Evolutionary conservation across 2,797 vertebrate genomes (phyloP), one percentile per base, ranked within the genome.

Genomic region (Toxotes lorentzi): DNA sequence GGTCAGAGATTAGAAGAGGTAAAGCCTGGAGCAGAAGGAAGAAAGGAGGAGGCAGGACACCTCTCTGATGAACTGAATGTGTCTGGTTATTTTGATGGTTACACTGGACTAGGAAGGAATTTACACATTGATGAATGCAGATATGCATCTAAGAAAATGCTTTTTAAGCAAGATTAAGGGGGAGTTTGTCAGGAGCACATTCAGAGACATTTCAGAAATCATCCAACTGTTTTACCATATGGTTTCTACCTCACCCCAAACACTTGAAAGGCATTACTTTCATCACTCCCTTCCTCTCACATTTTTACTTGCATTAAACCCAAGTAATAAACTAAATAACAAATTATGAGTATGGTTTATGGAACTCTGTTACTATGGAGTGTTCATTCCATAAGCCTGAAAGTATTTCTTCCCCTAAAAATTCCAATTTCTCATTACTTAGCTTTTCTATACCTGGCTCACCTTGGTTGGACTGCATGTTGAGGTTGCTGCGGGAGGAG

Each of bases 381-480:
- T 60, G 14, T 34, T 67, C 0, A n/a, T 12, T 58, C 51, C 8
- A 50, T 11, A n/a, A 0, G n/a, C 8, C 53, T 61, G 14, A 51
- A 72, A 56, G 4, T 40, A 38, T 47, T 60, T 24, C 24, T 40
- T 60, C 60, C 32, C 45, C 70, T 54, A 16, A 24, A 43, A 12
- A 60, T 17, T 67, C 53, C 7, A 27, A 19, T 32, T 62, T 38
- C 58, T 68, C 11, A 35, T 43, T 16, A 54, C 14, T 58, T 48
- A 50, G 38, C 59, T 73, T 59, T 41, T 71, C 74, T 70, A 50
- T 35, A 66, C 82, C 85, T 87, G 85, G 93, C 80, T 95, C 96
- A 98, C 98, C 97, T 97, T 96, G 96, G 86, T 95, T 98, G 56
- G 96, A 94, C 88, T 96, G 97, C 95, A 98, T 96, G 96, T 96